These are phyloP conservation scores for Buathra laborator DNA, from an alignment of 2,888 invertebrate species.

Conservation along the genomic window DNA sequence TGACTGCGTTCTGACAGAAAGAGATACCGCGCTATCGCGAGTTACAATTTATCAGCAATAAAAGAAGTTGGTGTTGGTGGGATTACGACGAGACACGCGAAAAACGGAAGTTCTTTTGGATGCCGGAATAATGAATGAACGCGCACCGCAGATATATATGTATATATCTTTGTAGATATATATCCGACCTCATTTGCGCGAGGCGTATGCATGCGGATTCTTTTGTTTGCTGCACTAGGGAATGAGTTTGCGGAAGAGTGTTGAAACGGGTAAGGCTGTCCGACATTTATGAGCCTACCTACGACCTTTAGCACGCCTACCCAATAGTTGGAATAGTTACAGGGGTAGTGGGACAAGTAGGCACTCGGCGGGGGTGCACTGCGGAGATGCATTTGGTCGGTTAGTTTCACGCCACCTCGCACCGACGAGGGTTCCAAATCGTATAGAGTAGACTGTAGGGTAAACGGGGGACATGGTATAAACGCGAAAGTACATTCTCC, in stretches of 20 bases:
- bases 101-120: constrained; percentile 16
- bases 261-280: constrained; percentile 6
- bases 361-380: not conserved
- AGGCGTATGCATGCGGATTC: constrained; percentile 3
- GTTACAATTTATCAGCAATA: constrained; percentile 8
- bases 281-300: constrained; percentile 11
- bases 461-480: not conserved
- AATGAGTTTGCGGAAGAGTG: constrained; percentile 14
- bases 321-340: constrained; percentile 15
- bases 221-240: constrained; percentile 12
- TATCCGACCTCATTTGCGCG: constrained; percentile 15
- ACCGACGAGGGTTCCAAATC: constrained; percentile 34
- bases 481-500: constrained; percentile 21
- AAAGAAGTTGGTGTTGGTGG: not conserved
- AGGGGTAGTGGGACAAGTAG: constrained; percentile 20
- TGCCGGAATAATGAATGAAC: constrained; percentile 17
- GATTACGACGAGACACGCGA: not conserved
- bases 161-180: not conserved
- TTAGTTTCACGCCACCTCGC: constrained; percentile 20
- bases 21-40: not conserved
- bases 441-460: not conserved
- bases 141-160: not conserved
- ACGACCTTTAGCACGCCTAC: constrained; percentile 16
- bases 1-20: not conserved
- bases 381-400: constrained; percentile 23